Evolutionary conservation across 2,113 vertebrate species (phyloP), one percentile per base, ranked within the genome.

Genomic region (Hippocampus barbouri): DNA sequence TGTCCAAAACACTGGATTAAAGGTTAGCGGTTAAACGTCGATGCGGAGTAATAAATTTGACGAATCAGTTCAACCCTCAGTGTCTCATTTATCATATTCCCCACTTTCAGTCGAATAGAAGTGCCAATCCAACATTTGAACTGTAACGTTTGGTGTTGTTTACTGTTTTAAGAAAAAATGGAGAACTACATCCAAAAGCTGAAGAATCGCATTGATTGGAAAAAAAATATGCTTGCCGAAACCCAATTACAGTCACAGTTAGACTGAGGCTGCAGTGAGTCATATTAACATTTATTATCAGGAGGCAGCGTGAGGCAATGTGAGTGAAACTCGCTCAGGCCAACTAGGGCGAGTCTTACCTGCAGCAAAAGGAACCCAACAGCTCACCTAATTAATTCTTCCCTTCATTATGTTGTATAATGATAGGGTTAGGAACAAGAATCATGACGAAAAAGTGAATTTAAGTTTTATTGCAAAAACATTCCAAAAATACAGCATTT

Each of bases 281-380:
- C 30, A 73, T 73, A 68, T 67, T 81, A 69, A 68, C 60, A 47
- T 78, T 61, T 73, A 73, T 41, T 76, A 77, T 78, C 43, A 57
- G 21, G 51, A 79, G 62, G 53, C 71, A 59, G 57, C 66, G 68
- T 85, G 84, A 88, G 76, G 79, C 82, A 86, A 87, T 70, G 69
- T 53, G 63, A 73, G 61, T 79, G 81, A 88, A 88, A 86, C 60
- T 56, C 23, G 4, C 61, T 49, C 30, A 49, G 56, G 43, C 12
- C 72, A 85, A 83, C 54, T 79, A 41, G 79, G 77, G 43, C 72
- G 70, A 62, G 69, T 78, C 53, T 74, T 51, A 85, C 83, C 81
- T 83, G 75, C 70, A 84, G 80, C 72, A 0, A 68, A 27, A 70
- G 66, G 62, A 77, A 66, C 71, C 66, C 67, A 72, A 77, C 64